phyloP scores from a whole-genome alignment of 2,888 invertebrate species.

The Rambutsinella grinnellia region DNA sequence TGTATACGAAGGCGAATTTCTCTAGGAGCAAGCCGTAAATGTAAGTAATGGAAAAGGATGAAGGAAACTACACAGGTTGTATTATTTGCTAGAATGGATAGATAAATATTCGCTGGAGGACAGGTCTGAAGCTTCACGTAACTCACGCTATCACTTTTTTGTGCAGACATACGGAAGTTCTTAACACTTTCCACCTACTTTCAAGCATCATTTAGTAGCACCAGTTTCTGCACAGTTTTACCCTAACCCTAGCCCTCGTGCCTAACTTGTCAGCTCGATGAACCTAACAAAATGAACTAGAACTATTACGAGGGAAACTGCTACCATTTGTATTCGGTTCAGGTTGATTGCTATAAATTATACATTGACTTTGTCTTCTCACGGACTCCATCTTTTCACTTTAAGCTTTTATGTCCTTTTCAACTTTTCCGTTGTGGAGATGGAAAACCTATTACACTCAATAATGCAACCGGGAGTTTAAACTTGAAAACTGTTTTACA shows the following conservation, averaged over 20 bases:
- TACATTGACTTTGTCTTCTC: neutral
- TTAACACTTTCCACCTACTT: slow-evolving; percentile 52
- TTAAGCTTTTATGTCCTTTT: too few species aligned
- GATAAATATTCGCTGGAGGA: neutral
- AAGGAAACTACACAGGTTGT: too few species aligned
- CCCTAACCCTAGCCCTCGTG: too few species aligned
- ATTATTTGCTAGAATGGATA: neutral
- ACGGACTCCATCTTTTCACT: too few species aligned
- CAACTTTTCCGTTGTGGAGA: too few species aligned
- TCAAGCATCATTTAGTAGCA: slow-evolving; percentile 45
- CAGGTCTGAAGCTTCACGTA: slow-evolving; percentile 5
- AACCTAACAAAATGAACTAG: neutral
- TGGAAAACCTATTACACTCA: too few species aligned
- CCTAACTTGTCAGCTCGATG: neutral
- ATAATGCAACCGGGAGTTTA: too few species aligned
- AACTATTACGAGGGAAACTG: neutral
- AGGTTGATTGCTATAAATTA: slow-evolving; percentile 47
- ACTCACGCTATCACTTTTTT: neutral
- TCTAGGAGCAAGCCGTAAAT: too few species aligned
- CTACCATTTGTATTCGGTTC: slow-evolving; percentile 36
- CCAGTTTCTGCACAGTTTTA: too few species aligned
- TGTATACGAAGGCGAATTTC: too few species aligned
- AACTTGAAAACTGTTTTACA: too few species aligned
- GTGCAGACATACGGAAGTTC: slow-evolving; percentile 15
- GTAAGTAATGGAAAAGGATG: too few species aligned